phyloP scores from a whole-genome alignment of 2,797 vertebrate genomes.

The Hippopotamyrus pictus region DNA sequence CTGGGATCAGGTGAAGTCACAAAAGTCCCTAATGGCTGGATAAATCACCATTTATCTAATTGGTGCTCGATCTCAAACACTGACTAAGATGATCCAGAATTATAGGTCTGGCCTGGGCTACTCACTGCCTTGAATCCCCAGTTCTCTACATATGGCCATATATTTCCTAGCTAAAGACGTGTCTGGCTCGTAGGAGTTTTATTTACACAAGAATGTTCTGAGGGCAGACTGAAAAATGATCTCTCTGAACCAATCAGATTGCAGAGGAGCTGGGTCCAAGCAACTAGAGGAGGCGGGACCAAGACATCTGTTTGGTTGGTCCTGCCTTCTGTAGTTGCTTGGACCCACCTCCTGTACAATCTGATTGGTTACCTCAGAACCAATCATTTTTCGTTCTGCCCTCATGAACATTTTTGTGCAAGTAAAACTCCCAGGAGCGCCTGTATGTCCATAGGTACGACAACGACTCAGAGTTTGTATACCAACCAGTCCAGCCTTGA shows the following conservation, averaged over 20 bases:
- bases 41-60: background rate
- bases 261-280: background rate
- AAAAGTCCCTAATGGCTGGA: background rate
- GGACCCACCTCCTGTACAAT: background rate
- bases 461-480: background rate
- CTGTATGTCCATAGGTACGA: background rate
- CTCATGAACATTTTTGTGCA: background rate
- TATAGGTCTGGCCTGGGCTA: background rate
- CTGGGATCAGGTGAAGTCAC: background rate
- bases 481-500: slow-evolving; percentile 81
- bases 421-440: background rate
- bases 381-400: background rate
- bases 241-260: background rate
- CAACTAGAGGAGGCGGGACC: background rate
- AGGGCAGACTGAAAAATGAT: background rate
- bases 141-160: background rate
- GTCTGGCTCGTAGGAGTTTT: background rate
- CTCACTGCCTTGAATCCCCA: background rate
- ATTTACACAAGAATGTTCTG: background rate
- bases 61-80: background rate
- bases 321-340: background rate
- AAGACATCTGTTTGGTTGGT: background rate
- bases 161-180: background rate
- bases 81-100: background rate
- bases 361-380: background rate